Evolutionary conservation across 37 sponge, comb jelly and placozoan genomes (phyloP).

Genomic region (Lycopodina hypogea): DNA sequence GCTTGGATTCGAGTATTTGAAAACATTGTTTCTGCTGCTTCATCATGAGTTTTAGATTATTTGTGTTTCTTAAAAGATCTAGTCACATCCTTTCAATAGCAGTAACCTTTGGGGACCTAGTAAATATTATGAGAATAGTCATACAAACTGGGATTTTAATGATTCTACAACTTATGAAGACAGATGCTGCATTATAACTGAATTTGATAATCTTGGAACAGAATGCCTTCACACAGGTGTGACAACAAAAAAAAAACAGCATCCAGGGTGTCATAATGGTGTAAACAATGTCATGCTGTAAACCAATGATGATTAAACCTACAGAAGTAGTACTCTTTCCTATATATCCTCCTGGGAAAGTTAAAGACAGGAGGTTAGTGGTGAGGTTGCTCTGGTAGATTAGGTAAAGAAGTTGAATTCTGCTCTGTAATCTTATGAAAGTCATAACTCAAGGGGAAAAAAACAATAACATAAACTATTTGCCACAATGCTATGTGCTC

Average conservation of each 20-base stretch:
- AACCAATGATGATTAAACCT: constrained; percentile 32
- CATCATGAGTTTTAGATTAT: constrained; percentile 53
- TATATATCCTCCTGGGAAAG: no score
- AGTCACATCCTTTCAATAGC: constrained; percentile 68
- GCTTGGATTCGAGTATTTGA: constrained; percentile 52
- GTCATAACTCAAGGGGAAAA: no score
- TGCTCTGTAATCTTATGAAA: no score
- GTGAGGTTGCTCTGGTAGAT: no score
- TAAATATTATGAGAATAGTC: not conserved
- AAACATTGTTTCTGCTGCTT: constrained; percentile 70
- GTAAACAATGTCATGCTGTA: constrained; percentile 34
- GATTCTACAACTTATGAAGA: constrained; percentile 13
- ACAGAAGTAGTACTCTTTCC: no score
- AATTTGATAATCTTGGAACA: constrained; percentile 15
- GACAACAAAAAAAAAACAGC: constrained; percentile 55
- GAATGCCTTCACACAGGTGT: constrained; percentile 48
- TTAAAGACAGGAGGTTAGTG: no score
- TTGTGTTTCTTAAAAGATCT: constrained; percentile 68
- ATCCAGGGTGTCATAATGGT: constrained; percentile 42
- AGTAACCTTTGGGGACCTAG: constrained; percentile 40
- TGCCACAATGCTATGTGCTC: no score
- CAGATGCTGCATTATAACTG: constrained; percentile 32
- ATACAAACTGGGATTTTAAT: not conserved
- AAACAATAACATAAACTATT: no score
- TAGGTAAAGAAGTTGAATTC: no score